Evolutionary conservation across 2,113 vertebrate species (phyloP).

Genomic region (cattle (Bos taurus)): ARS-UCD2.0 NC_037345.1:41943001-41943500

Average conservation of each 20-base stretch:
- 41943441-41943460: not conserved
- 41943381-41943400: not conserved
- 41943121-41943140: not conserved
- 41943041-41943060: not conserved
- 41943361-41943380: not conserved
- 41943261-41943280: not conserved
- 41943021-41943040: accelerated
- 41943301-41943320: not conserved
- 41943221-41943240: not conserved
- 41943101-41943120: not conserved
- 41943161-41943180: accelerated
- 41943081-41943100: accelerated
- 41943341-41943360: not conserved
- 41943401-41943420: not conserved
- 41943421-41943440: not conserved
- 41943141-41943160: too few relatives aligned
- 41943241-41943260: not conserved
- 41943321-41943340: not conserved
- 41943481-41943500: not conserved
- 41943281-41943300: not conserved
- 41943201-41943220: accelerated
- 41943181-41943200: not conserved
- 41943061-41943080: not conserved
- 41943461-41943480: not conserved
- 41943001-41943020: accelerated